phyloP scores from a whole-genome alignment of 53 echinoderm and acorn worm genomes.

The Luidia sarsii region DNA sequence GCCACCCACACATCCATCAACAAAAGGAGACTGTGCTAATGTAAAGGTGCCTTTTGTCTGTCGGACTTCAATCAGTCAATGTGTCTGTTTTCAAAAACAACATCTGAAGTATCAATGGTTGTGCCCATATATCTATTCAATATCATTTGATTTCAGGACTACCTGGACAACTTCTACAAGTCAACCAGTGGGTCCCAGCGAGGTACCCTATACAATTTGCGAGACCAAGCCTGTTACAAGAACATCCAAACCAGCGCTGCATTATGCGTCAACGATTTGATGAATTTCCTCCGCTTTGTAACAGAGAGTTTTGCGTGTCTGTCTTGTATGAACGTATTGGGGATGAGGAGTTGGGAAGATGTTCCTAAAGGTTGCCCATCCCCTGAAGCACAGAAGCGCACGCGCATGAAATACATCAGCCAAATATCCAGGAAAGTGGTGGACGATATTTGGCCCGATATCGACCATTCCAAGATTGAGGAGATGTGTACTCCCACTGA shows the following conservation, averaged over 20 bases:
- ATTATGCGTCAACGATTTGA: not conserved
- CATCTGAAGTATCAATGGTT: not conserved
- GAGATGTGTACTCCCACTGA: no score
- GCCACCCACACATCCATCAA: no score
- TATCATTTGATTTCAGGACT: not conserved
- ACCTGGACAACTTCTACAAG: not conserved
- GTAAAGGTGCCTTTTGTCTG: no score
- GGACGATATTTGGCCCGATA: constrained; percentile 10
- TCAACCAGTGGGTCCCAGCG: not conserved
- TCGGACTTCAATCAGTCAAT: not conserved
- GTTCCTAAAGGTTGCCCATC: not conserved
- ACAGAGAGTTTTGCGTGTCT: not conserved
- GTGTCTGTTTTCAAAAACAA: not conserved
- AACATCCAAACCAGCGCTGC: not conserved
- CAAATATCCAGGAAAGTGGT: not conserved
- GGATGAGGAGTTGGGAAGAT: not conserved
- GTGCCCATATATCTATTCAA: not conserved
- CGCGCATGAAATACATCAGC: no score
- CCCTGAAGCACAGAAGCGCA: no score
- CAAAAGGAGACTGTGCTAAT: no score
- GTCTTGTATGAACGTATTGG: not conserved
- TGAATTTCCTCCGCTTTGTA: not conserved
- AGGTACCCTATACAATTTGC: not conserved
- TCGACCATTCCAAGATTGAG: constrained; percentile 7
- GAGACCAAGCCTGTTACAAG: not conserved